Evolutionary conservation across 2,888 invertebrate species (phyloP).

Genomic region (Rhaphigaster nebulosa): DNA sequence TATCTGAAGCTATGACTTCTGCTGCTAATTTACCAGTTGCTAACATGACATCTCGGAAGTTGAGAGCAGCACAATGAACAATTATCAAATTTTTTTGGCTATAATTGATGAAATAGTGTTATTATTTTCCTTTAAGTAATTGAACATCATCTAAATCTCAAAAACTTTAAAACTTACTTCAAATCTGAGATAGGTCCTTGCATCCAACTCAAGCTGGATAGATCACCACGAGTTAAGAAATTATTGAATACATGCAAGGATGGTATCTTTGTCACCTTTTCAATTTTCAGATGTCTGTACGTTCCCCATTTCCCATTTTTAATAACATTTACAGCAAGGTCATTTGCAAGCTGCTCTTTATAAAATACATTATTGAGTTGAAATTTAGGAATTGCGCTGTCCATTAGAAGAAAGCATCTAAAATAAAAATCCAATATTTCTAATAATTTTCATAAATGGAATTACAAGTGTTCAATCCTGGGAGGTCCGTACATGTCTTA

Average conservation of each 20-base stretch:
- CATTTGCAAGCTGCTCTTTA: slow-evolving; percentile 76
- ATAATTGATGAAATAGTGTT: not conserved
- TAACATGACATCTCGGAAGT: slow-evolving; percentile 96
- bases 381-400: slow-evolving; percentile 76
- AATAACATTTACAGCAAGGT: slow-evolving; percentile 85
- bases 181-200: slow-evolving; percentile 73
- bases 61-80: slow-evolving; percentile 82
- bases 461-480: too few relatives aligned
- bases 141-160: not conserved
- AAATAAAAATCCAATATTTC: slow-evolving; percentile 67
- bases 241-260: slow-evolving; percentile 83
- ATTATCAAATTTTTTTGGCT: slow-evolving; percentile 64
- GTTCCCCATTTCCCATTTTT: slow-evolving; percentile 81
- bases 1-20: slow-evolving; percentile 81
- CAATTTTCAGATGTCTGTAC: slow-evolving; percentile 84
- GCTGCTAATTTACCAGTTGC: slow-evolving; percentile 90
- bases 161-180: slow-evolving; percentile 13
- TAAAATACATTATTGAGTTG: slow-evolving; percentile 77
- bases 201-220: slow-evolving; percentile 88
- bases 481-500: too few relatives aligned
- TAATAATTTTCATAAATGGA: too few relatives aligned
- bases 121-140: slow-evolving; percentile 17
- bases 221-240: slow-evolving; percentile 84
- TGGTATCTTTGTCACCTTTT: slow-evolving; percentile 69
- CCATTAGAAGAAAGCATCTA: slow-evolving; percentile 75